Base-by-base conservation (phyloP, 2,113 vertebrate genomes). In the Semnopithecus entellus region DNA sequence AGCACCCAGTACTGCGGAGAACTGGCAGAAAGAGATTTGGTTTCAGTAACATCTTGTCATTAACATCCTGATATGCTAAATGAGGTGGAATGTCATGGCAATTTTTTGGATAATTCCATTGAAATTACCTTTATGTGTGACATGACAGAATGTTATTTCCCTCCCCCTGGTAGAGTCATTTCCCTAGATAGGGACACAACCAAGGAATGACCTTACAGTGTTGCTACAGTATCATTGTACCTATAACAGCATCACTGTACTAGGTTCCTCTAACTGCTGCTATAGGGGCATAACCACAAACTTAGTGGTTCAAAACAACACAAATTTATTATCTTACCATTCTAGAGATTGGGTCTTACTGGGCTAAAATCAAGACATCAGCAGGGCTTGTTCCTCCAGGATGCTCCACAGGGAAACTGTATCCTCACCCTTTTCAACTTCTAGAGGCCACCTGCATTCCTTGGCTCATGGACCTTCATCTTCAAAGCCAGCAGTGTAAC, bases 241-340 rank as follows among this genome's bases (percentile, higher is more conserved):
- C 43, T 35, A 11, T 4, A 55, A 5, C 2, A 48, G 0, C 23
- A 3, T n/a, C 52, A 14, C 7, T 55, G 9, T 48, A 1, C 9
- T 43, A 1, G 8, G 45, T 48, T 38, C 43, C 43, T 32, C 8
- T 6, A 23, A 38, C 12, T 80, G 25, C 27, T 59, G 7, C 81
- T n/a, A 6, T 20, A 32, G 30, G 72, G 59, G 32, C 9, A 27
- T 32, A 27, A 25, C 20, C 32, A 38, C 45, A 59, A 48, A 66
- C 17, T 18, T 25, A 78, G 32, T 48, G n/a, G 14, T 43, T 85
- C 35, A 45, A 80, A 88, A 76, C 43, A 38, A 43, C 22, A 48
- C 11, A 59, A 48, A 90, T 57, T 2, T n/a, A 38, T 73, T 40
- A 6, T 40, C 43, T 90, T n/a, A 27, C 1, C 2, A 10, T 80